Conservation (phyloP, 2,888 invertebrate genomes). For the Nymphalis urticae region DNA sequence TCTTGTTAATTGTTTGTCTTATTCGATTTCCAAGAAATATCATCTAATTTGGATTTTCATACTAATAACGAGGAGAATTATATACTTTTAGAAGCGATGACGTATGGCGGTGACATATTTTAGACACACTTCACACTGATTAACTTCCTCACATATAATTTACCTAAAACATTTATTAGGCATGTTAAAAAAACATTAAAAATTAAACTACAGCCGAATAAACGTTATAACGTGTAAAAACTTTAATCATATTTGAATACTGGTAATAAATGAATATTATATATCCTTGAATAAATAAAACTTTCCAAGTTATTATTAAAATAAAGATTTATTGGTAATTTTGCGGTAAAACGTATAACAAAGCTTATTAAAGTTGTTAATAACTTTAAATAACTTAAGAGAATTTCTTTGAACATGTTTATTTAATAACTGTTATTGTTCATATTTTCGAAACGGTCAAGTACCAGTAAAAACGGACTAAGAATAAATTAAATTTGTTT, state of each 20-base stretch:
- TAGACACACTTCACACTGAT: constrained; percentile 7
- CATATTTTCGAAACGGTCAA: not conserved
- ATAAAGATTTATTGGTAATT: not conserved
- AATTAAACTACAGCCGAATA: too few relatives aligned
- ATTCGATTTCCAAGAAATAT: constrained; percentile 35
- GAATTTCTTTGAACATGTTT: not conserved
- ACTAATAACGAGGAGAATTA: constrained; percentile 24
- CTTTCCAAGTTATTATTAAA: not conserved
- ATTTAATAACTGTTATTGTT: not conserved
- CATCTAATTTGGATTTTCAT: constrained; percentile 27
- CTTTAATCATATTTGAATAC: too few relatives aligned
- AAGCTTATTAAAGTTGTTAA: not conserved
- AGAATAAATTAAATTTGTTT: not conserved
- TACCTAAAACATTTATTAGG: too few relatives aligned
- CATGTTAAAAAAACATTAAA: too few relatives aligned
- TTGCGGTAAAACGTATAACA: not conserved
- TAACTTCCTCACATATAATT: not conserved
- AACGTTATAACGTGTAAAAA: too few relatives aligned
- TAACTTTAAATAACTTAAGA: not conserved
- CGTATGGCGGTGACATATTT: constrained; percentile 29
- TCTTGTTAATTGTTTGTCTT: constrained; percentile 14
- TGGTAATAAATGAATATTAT: not conserved
- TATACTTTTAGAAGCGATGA: constrained; percentile 18
- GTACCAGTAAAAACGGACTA: not conserved
- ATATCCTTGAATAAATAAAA: not conserved